Percentiles rank a stretch among this genome's conserved stretches.
These are phyloP conservation scores for Haplochromis vanheusdeni DNA, from an alignment of 2,113 vertebrate species.

Conservation along the genomic window DNA sequence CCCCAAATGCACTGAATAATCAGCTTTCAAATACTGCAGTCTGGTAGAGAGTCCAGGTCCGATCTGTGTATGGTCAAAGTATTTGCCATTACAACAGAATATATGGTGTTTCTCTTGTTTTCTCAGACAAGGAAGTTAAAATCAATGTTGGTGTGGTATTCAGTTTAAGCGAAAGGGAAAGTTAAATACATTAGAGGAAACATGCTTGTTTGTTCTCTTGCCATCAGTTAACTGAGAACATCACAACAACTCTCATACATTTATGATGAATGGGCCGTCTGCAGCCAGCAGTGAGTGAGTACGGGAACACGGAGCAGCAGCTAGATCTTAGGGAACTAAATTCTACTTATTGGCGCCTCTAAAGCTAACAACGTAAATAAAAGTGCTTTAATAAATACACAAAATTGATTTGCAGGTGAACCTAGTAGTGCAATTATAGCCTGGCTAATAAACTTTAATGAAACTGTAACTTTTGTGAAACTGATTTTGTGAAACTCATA, in stretches of 20 bases:
- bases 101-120: neutral
- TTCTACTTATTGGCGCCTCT: neutral
- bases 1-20: neutral
- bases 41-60: neutral
- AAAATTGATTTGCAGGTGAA: neutral
- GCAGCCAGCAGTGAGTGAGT: neutral
- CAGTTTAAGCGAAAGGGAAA: neutral
- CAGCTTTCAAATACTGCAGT: neutral
- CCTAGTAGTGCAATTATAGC: rapidly evolving
- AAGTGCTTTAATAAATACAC: neutral
- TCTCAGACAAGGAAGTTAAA: neutral
- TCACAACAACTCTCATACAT: neutral
- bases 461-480: neutral
- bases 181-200: neutral
- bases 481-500: too few species aligned
- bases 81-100: neutral
- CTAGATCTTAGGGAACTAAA: neutral
- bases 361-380: neutral
- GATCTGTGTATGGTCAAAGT: neutral
- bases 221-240: neutral
- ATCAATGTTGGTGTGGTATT: neutral
- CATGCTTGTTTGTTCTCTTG: neutral
- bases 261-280: neutral
- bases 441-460: neutral
- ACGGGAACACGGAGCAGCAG: neutral